A percentile compares a stretch with the other conserved stretches of the same genome.
Evolutionary conservation across 2,113 vertebrate species (phyloP).

Genomic region (Pyrgilauda ruficollis): DNA sequence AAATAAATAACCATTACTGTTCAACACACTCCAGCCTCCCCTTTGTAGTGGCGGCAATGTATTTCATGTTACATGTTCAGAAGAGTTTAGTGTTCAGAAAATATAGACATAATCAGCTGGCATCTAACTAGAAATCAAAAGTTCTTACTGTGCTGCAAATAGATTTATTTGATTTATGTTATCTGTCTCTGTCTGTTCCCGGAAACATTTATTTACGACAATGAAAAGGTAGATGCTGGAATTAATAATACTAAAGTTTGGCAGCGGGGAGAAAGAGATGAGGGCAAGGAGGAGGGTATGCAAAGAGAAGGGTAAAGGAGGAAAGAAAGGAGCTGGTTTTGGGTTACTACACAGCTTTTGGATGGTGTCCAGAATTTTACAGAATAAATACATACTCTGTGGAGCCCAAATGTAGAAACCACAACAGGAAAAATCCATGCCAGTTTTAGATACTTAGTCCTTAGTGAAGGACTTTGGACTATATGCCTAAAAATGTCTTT

Average conservation of each 20-base stretch:
- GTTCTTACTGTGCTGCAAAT: slow-evolving; percentile 71
- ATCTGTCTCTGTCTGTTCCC: slow-evolving; percentile 56
- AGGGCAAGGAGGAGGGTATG: background rate
- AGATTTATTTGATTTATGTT: slow-evolving; percentile 76
- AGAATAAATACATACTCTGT: slow-evolving; percentile 67
- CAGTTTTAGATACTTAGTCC: slow-evolving; percentile 65
- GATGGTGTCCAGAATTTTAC: slow-evolving; percentile 70
- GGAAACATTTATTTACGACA: slow-evolving; percentile 60
- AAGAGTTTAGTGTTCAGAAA: slow-evolving; percentile 79
- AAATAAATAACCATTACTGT: slow-evolving; percentile 81
- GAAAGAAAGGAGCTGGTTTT: background rate
- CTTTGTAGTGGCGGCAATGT: slow-evolving; percentile 68
- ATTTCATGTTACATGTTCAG: slow-evolving; percentile 75
- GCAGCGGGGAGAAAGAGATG: background rate
- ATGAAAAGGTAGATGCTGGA: slow-evolving; percentile 58
- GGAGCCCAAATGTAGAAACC: slow-evolving; percentile 66
- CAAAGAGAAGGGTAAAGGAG: background rate
- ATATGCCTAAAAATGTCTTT: slow-evolving; percentile 70
- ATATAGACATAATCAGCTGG: slow-evolving; percentile 76
- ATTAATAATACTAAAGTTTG: slow-evolving; percentile 45
- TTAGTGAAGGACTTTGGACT: slow-evolving; percentile 56
- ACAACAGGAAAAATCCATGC: slow-evolving; percentile 55
- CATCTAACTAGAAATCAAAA: slow-evolving; percentile 79
- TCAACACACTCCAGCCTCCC: slow-evolving; percentile 58
- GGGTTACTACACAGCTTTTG: slow-evolving; percentile 70